Percentiles rank a stretch among this genome's conserved stretches.
Conservation (phyloP, 2,797 vertebrate species). For the Pempheris klunzingeri region DNA sequence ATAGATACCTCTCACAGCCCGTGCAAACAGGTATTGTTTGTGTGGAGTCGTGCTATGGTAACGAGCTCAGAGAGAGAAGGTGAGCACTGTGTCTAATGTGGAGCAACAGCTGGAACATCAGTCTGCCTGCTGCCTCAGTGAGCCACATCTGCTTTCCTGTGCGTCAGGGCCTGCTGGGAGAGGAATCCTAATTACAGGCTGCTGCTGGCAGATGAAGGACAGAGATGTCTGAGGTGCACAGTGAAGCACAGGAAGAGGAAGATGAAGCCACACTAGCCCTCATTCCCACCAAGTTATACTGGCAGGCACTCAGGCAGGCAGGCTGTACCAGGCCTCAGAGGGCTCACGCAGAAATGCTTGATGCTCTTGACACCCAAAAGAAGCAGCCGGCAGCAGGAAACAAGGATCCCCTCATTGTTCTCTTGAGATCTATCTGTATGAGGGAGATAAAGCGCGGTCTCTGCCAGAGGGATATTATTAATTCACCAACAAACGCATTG, state of each 20-base stretch:
- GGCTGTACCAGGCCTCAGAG: conserved; percentile 34
- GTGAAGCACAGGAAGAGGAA: conserved; percentile 67
- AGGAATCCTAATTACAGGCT: conserved; percentile 88
- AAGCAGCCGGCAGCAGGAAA: conserved; percentile 52
- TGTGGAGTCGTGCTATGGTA: conserved; percentile 74
- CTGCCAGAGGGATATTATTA: conserved; percentile 66
- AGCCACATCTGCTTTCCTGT: conserved; percentile 87
- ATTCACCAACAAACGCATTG: conserved; percentile 58
- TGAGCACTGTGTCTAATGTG: conserved; percentile 68
- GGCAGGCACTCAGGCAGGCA: conserved; percentile 25
- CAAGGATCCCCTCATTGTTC: conserved; percentile 45
- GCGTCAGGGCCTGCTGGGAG: conserved; percentile 79
- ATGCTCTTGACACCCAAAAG: conserved; percentile 46
- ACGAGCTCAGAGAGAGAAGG: conserved; percentile 69
- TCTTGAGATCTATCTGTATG: conserved; percentile 47
- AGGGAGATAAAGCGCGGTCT: conserved; percentile 46
- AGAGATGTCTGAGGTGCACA: conserved; percentile 78
- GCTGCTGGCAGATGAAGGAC: conserved; percentile 80
- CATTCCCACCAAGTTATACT: conserved; percentile 36
- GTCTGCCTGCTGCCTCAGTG: conserved; percentile 75
- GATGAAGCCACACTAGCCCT: conserved; percentile 50
- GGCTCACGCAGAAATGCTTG: conserved; percentile 27
- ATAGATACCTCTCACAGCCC: conserved; percentile 40
- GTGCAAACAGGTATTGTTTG: conserved; percentile 76
- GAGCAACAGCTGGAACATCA: conserved; percentile 83